Evolutionary conservation across 2,113 vertebrate genomes (phyloP), one percentile per base, ranked within the genome.

Genomic region (Cebidichthys violaceus): DNA sequence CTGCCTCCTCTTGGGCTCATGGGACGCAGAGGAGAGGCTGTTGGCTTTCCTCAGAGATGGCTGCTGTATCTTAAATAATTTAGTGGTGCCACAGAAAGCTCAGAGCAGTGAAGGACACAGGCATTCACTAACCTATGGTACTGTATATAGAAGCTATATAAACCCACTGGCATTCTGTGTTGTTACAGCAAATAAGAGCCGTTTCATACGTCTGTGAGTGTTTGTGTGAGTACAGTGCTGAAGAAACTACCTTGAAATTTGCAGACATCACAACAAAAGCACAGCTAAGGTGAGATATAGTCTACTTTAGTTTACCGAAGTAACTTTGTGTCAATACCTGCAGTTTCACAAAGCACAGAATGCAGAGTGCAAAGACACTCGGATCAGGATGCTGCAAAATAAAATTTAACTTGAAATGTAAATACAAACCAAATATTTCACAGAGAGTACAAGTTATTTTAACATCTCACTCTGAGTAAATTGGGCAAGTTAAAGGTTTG

Each of bases 31-130:
- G 70, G 43, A 84, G 47, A 82, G 71, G 79, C 83, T 89, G 75
- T 1, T 79, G 74, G 79, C 81, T 85, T 89, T 85, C 86, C 88
- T 90, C 77, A 50, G 82, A 83, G 83, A 88, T 85, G 75, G 80
- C 88, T 86, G 86, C 86, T 89, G 69, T 80, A 66, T 85, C 75
- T 85, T 93, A 77, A 94, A 93, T 94, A 90, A 93, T 93, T 92
- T 77, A 92, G 81, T 54, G 80, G 57, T 54, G 55, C 75, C 84
- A 76, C 79, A 84, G 81, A 83, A 81, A 86, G 82, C 90, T 87
- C 29, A 5, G 80, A 85, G 83, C 55, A 50, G 75, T 68, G 71
- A 86, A 84, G 84, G 87, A 83, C 87, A 86, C 45, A 73, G 64
- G 65, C 80, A 77, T 47, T 84, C 66, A 65, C 54, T 66, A 85